Percentiles rank a stretch among this genome's conserved stretches.
Conservation (phyloP, 2,797 vertebrate species). For the Lepidocolaptes lacrymiger region DNA sequence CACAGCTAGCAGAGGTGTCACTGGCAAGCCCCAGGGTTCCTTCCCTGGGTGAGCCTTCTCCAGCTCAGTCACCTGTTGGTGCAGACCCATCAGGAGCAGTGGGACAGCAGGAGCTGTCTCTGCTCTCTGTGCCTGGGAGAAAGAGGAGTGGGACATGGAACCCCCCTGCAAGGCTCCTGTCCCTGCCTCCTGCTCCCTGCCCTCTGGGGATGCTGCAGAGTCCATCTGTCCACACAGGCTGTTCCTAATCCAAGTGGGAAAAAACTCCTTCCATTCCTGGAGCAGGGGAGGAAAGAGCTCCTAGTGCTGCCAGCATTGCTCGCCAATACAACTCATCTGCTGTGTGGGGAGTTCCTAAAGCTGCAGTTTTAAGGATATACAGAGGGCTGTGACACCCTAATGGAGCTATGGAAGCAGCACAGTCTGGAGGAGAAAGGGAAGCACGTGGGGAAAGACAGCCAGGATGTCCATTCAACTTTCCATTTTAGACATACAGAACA, state of each 20-base stretch:
- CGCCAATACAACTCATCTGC: background rate
- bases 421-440: background rate
- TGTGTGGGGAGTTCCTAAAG: background rate
- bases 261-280: background rate
- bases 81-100: background rate
- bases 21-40: background rate
- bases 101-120: background rate
- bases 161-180: background rate
- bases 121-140: background rate
- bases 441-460: background rate
- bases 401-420: background rate
- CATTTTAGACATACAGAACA: background rate
- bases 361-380: background rate
- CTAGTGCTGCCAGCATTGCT: fast-evolving
- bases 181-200: background rate
- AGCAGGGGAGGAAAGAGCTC: background rate
- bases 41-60: background rate
- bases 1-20: background rate
- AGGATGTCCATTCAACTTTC: background rate
- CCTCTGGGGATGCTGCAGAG: background rate
- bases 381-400: background rate
- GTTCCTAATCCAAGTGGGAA: background rate
- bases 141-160: background rate
- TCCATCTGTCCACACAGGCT: background rate
- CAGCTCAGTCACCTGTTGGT: background rate